Evolutionary conservation across 2,797 vertebrate genomes (phyloP).

Genomic region (Ambastaia sidthimunki): DNA sequence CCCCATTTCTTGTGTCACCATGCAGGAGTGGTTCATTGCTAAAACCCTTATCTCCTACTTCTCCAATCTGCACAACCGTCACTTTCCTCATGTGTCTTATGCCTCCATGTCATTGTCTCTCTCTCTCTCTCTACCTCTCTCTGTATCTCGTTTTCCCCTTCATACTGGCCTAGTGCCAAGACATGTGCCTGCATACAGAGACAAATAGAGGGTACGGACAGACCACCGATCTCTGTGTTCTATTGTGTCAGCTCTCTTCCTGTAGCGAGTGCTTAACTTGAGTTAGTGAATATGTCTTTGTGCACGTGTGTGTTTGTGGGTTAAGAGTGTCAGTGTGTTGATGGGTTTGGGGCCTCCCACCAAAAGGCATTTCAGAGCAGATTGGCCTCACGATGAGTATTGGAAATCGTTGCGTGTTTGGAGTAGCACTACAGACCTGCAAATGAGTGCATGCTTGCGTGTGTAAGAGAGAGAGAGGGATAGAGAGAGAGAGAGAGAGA

Average conservation of each 20-base stretch:
- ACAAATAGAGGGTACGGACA: conserved; percentile 1
- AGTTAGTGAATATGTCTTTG: conserved; percentile 24
- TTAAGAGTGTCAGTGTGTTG: conserved; percentile 20
- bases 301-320: background rate
- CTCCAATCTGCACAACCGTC: conserved; percentile 24
- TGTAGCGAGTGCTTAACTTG: background rate
- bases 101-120: background rate
- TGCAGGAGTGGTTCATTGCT: conserved; percentile 50
- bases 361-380: conserved; percentile 46
- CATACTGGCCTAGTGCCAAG: conserved; percentile 53
- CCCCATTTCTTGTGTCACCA: conserved; percentile 24
- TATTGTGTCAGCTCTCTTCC: conserved; percentile 7
- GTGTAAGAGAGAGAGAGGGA: too few relatives aligned
- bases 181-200: conserved; percentile 35
- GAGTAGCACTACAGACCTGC: conserved; percentile 24
- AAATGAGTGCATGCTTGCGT: conserved; percentile 9
- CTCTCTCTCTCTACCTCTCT: background rate
- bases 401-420: conserved; percentile 43
- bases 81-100: conserved; percentile 12
- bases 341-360: conserved; percentile 30
- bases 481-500: too few relatives aligned
- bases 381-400: conserved; percentile 50
- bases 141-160: conserved; percentile 3
- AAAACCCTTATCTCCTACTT: conserved; percentile 41
- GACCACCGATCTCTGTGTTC: conserved; percentile 19